Conservation (phyloP, 2,888 invertebrate genomes). For the Tinea semifulvella region DNA sequence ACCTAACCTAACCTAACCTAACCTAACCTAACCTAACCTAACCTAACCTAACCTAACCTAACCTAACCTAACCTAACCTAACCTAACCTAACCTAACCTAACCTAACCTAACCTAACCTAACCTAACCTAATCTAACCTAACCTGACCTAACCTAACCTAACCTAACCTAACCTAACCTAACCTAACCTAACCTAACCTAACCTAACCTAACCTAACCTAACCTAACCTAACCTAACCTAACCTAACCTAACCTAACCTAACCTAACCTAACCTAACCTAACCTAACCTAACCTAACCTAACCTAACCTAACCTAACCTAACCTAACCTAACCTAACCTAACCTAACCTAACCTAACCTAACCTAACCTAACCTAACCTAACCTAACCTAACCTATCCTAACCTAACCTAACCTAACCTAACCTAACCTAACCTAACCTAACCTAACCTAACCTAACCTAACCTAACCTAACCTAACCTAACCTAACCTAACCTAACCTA, state of each 20-base stretch:
- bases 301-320: conserved; percentile 24
- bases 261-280: conserved; percentile 21
- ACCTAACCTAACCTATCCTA: conserved; percentile 20
- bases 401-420: conserved; percentile 22
- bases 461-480: conserved; percentile 24
- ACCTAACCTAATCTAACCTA: conserved; percentile 24
- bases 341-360: conserved; percentile 23
- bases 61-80: conserved; percentile 20
- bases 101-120: conserved; percentile 21
- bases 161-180: conserved; percentile 23
- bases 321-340: conserved; percentile 23
- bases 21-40: conserved; percentile 23
- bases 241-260: conserved; percentile 22
- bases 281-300: conserved; percentile 25
- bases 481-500: conserved; percentile 23
- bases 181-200: conserved; percentile 23
- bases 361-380: conserved; percentile 20
- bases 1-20: conserved; percentile 23
- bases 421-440: conserved; percentile 21
- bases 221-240: conserved; percentile 20
- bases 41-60: conserved; percentile 20
- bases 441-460: conserved; percentile 25
- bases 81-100: conserved; percentile 22
- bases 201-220: conserved; percentile 20
- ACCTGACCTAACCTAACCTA: conserved; percentile 24